Evolutionary conservation across 2,113 vertebrate species (phyloP).

Genomic region (Pan paniscus): DNA sequence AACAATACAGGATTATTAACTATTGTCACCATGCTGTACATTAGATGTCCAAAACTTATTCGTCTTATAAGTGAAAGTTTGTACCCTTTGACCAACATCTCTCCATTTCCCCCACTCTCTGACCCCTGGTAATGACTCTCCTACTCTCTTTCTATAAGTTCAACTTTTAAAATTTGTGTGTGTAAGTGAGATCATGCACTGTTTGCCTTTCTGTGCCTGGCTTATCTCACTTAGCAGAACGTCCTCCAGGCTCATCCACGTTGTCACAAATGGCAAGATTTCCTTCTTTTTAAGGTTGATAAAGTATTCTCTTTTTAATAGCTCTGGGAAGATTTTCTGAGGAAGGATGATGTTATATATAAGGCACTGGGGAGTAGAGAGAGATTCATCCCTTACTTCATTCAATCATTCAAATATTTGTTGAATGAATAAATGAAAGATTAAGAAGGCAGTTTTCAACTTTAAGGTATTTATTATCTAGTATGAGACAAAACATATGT

Average conservation of each 20-base stretch:
- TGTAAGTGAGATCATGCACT: neutral
- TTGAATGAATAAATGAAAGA: conserved; percentile 46
- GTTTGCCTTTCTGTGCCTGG: neutral
- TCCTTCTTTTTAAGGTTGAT: neutral
- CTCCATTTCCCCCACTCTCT: neutral
- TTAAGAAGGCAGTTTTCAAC: conserved; percentile 23
- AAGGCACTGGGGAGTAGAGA: conserved; percentile 18
- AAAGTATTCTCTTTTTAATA: conserved; percentile 47
- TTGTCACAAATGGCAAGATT: neutral
- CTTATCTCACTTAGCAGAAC: conserved; percentile 15
- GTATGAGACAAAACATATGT: conserved; percentile 40
- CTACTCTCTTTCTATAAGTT: neutral
- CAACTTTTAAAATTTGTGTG: neutral
- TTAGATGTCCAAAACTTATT: neutral
- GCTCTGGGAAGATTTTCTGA: conserved; percentile 39
- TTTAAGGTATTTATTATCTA: conserved; percentile 32
- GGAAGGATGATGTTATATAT: conserved; percentile 19
- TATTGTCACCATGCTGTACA: neutral
- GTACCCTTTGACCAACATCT: neutral
- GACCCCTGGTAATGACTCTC: neutral
- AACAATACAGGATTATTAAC: neutral
- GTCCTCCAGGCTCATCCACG: neutral
- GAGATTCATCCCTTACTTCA: conserved; percentile 37
- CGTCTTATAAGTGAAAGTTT: neutral
- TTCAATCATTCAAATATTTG: conserved; percentile 51